phyloP scores from a whole-genome alignment of 2,888 invertebrate genomes.

The Tetheella fluctuosa region DNA sequence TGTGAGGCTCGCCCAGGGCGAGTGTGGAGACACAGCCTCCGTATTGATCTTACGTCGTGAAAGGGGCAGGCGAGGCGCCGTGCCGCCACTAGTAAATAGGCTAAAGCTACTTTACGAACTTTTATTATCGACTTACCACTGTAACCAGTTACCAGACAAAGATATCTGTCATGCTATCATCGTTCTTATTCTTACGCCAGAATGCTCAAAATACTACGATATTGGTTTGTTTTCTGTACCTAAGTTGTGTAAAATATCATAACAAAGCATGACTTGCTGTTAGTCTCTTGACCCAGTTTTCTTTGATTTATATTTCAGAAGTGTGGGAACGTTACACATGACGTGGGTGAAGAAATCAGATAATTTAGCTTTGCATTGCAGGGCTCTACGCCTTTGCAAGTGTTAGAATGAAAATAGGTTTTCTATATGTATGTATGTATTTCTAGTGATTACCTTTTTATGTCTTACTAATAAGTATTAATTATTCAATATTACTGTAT shows the following conservation, averaged over 20 bases:
- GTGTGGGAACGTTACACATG: conserved; percentile 3
- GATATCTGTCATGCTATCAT: neutral
- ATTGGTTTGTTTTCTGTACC: neutral
- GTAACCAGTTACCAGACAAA: conserved; percentile 19
- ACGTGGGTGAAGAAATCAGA: neutral
- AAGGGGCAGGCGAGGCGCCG: conserved; percentile 52
- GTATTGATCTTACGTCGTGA: conserved; percentile 73
- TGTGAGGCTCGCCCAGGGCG: conserved; percentile 43
- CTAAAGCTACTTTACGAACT: conserved; percentile 49
- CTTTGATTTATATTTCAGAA: conserved; percentile 3
- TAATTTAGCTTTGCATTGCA: neutral
- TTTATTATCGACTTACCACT: conserved; percentile 29
- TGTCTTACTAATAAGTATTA: too few species aligned
- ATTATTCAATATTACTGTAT: too few species aligned
- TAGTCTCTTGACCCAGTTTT: neutral
- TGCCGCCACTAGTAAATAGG: conserved; percentile 58
- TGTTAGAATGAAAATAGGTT: too few species aligned
- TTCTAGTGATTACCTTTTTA: too few species aligned
- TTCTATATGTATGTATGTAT: too few species aligned
- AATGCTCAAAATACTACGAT: neutral
- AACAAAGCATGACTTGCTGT: neutral
- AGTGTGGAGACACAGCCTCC: conserved; percentile 67
- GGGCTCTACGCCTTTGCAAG: too few species aligned
- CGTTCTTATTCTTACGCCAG: neutral
- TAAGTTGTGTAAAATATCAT: neutral